Evolutionary conservation across 2,797 vertebrate genomes (phyloP).

Genomic region (Gallinago nigripennis): DNA sequence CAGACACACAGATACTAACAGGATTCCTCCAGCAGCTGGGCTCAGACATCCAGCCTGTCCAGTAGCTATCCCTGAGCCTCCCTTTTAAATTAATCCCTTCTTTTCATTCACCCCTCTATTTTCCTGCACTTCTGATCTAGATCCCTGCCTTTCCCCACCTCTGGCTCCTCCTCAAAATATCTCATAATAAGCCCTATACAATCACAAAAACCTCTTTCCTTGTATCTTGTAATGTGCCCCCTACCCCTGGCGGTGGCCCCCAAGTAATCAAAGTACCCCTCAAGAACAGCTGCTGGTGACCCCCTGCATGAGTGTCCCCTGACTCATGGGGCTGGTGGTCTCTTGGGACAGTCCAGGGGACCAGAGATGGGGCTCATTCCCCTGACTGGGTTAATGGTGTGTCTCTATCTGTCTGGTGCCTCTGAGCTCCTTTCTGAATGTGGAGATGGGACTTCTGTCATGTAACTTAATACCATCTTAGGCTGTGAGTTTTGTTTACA

Average conservation of each 20-base stretch:
- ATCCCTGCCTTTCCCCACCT: neutral
- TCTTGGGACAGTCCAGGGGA: neutral
- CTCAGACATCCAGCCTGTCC: neutral
- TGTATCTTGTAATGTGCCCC: too few relatives aligned
- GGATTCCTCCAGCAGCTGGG: neutral
- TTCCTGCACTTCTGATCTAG: neutral
- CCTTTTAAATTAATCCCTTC: neutral
- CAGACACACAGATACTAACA: neutral
- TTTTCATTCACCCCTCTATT: neutral
- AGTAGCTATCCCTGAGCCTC: neutral
- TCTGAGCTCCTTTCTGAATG: neutral
- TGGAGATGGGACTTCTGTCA: neutral
- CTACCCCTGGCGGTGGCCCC: fast-evolving
- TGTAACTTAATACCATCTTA: neutral
- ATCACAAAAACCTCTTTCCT: neutral
- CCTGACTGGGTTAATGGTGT: neutral
- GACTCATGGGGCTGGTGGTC: fast-evolving
- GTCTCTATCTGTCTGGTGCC: too few relatives aligned
- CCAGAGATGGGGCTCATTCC: fast-evolving
- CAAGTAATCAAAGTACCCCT: fast-evolving
- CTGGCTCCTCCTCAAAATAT: neutral
- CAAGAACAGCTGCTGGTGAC: neutral
- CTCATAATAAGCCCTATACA: neutral
- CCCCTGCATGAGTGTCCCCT: fast-evolving
- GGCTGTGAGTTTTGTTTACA: neutral